These are phyloP conservation scores for Drosophila picticornis DNA, from an alignment of 2,888 invertebrate genomes.

Conservation along the genomic window DNA sequence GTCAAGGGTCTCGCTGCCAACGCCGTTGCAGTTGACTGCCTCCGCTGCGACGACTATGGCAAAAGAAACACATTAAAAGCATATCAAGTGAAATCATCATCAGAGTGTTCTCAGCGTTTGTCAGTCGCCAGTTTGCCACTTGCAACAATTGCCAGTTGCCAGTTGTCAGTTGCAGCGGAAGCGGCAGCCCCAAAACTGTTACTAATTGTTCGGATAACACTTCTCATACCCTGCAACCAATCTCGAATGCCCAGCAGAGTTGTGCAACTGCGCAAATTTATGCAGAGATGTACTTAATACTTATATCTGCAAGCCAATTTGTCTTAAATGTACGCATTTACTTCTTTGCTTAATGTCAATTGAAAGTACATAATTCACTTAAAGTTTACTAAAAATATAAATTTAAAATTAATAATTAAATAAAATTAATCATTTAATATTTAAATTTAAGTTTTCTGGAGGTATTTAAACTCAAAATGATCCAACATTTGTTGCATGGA, in stretches of 20 bases:
- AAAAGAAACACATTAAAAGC: conserved; percentile 79
- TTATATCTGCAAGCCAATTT: background rate
- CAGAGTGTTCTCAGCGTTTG: conserved; percentile 63
- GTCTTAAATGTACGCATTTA: background rate
- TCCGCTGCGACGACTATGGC: conserved; percentile 42
- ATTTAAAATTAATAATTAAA: background rate
- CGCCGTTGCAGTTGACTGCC: conserved; percentile 75
- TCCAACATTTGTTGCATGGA: background rate
- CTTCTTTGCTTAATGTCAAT: background rate
- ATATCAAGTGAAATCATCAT: conserved; percentile 76
- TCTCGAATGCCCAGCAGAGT: background rate
- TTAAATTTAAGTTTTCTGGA: background rate
- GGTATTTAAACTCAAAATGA: background rate
- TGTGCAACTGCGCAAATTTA: conserved; percentile 1
- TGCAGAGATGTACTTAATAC: background rate
- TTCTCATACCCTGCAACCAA: conserved; percentile 22
- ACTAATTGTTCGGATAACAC: conserved; percentile 24
- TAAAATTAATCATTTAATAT: background rate
- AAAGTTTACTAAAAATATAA: background rate
- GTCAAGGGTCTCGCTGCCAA: conserved; percentile 48
- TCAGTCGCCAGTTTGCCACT: conserved; percentile 42
- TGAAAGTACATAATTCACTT: background rate
- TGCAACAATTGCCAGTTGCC: conserved; percentile 34
- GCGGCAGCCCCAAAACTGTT: conserved; percentile 47
- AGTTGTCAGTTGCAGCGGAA: conserved; percentile 34